phyloP scores from a whole-genome alignment of 2,113 vertebrate genomes.

The Podilymbus podiceps region DNA sequence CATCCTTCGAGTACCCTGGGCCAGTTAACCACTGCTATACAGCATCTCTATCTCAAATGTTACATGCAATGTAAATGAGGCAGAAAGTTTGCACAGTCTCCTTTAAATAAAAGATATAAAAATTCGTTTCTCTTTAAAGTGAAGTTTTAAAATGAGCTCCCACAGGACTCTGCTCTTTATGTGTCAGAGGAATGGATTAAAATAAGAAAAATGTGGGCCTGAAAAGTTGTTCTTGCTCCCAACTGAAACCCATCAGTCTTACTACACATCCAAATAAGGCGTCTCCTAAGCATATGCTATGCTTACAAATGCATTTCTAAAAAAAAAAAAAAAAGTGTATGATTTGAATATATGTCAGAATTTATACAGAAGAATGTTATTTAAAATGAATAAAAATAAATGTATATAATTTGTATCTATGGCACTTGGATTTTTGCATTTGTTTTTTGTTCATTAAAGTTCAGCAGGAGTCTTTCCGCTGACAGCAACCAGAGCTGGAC shows the following conservation, averaged over 20 bases:
- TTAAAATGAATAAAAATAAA: conserved; percentile 83
- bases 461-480: neutral
- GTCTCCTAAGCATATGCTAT: conserved; percentile 55
- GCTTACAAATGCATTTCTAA: conserved; percentile 77
- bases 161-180: conserved; percentile 33
- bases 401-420: conserved; percentile 84
- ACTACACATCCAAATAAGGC: conserved; percentile 38
- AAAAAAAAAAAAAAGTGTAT: conserved; percentile 70
- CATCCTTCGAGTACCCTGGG: neutral
- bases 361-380: conserved; percentile 84
- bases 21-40: neutral
- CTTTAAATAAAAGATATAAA: conserved; percentile 19
- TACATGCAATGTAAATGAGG: neutral
- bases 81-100: neutral
- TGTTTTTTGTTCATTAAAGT: conserved; percentile 18
- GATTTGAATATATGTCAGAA: conserved; percentile 83
- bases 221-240: conserved; percentile 63
- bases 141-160: conserved; percentile 42
- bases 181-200: conserved; percentile 47
- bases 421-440: conserved; percentile 63
- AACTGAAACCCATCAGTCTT: conserved; percentile 60
- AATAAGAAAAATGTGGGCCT: conserved; percentile 64
- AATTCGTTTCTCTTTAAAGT: conserved; percentile 6
- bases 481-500: neutral
- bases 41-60: neutral